Evolutionary conservation across 2,888 invertebrate genomes (phyloP), one percentile per base, ranked within the genome.

Genomic region (Tanytarsus gracilentus): DNA sequence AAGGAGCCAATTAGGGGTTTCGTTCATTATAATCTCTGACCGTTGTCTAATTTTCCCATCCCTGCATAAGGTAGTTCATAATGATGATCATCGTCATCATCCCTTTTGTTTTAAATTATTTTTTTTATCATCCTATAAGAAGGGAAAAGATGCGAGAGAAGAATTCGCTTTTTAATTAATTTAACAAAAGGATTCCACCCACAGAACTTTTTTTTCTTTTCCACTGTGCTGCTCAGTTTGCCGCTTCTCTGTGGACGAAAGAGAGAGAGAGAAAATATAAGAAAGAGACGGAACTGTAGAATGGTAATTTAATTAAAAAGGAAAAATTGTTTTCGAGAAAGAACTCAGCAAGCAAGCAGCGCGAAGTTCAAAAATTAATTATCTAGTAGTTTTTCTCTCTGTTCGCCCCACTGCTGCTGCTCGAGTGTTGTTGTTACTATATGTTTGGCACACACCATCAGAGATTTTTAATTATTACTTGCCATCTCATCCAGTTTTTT

Each of bases 261-360:
- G 40, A 18, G 4, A n/a, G n/a, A n/a, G n/a, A n/a, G n/a, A n/a
- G n/a, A n/a, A n/a, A n/a, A n/a, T n/a, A n/a, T n/a, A n/a, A n/a
- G n/a, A n/a, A n/a, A n/a, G n/a, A n/a, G n/a, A n/a, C n/a, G n/a
- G n/a, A 16, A 44, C 40, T 27, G 27, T 29, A 30, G 48, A 23
- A 48, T 58, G 58, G 58, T 58, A 58, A 48, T 58, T 58, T 58
- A 58, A 58, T 58, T 58, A 58, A 58, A 58, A 48, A n/a, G 29
- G 36, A 40, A 56, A 36, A 53, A 56, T 44, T 18, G 18, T 44
- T 44, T 44, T 16, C 18, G 44, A 44, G 18, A 44, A 9, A 14
- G 21, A 23, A 4, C 23, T 11, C 44, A 16, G 44, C 11, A 26
- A 25, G 27, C 25, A 27, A 49, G 49, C 16, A 26, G 44, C 44